These are phyloP conservation scores for Calyptomena viridis DNA, from an alignment of 2,113 vertebrate species.

Conservation along the genomic window DNA sequence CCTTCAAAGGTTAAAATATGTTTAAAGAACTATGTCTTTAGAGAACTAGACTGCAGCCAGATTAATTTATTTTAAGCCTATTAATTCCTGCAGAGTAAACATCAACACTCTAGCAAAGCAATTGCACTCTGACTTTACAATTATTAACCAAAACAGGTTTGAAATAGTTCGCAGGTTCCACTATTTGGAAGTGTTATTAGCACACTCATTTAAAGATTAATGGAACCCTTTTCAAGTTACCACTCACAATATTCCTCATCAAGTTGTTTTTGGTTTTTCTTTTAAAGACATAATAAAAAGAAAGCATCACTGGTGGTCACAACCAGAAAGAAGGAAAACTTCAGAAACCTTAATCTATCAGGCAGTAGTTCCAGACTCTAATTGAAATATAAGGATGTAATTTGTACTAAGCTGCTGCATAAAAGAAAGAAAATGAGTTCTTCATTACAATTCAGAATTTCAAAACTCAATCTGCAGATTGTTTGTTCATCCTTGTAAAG, in stretches of 20 bases:
- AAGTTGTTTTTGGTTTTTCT: background rate
- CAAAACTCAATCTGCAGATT: background rate
- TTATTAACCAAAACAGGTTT: background rate
- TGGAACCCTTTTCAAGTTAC: background rate
- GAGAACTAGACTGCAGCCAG: background rate
- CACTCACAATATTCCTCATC: background rate
- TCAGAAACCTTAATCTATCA: background rate
- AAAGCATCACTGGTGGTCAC: background rate
- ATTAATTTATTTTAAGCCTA: conserved; percentile 32
- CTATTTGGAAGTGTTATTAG: background rate
- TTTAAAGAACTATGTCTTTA: background rate
- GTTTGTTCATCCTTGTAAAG: background rate
- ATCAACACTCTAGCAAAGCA: background rate
- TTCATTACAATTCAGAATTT: background rate
- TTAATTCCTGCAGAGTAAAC: conserved; percentile 26
- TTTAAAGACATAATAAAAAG: background rate
- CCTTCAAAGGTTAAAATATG: background rate
- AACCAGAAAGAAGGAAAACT: background rate
- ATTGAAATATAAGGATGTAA: background rate
- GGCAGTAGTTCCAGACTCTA: background rate
- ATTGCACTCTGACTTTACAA: background rate
- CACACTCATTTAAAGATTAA: background rate
- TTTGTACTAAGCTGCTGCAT: background rate
- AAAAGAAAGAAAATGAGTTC: background rate
- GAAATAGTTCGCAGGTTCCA: background rate